Evolutionary conservation across 2,113 vertebrate species (phyloP).

Genomic region (Panthera leo): DNA sequence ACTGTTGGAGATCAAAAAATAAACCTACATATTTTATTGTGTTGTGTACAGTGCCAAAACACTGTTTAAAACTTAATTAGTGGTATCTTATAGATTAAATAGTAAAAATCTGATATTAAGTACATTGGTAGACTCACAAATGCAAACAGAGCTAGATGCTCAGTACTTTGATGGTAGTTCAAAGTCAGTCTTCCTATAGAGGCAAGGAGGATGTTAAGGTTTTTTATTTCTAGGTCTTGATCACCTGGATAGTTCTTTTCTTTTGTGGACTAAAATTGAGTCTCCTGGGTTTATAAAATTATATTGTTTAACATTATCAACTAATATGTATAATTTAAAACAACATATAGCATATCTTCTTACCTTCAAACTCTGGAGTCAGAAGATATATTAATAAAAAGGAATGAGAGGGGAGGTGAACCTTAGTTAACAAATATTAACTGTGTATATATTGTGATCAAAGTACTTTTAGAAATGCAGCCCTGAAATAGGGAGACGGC

Average conservation of each 20-base stretch:
- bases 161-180: not conserved
- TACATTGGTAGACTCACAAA: not conserved
- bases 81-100: not conserved
- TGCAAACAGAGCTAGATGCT: not conserved
- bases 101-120: not conserved
- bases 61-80: not conserved
- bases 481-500: not conserved
- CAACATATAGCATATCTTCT: not conserved
- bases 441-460: not conserved
- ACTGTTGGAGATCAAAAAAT: not conserved
- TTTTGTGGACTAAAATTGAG: not conserved
- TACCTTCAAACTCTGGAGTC: not conserved
- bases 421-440: not conserved
- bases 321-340: not conserved
- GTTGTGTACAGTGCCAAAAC: not conserved
- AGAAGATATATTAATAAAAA: not conserved
- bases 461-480: not conserved
- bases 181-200: not conserved
- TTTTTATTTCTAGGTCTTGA: not conserved
- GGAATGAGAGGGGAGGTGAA: accelerated
- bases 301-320: not conserved
- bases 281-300: not conserved
- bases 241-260: not conserved
- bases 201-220: not conserved
- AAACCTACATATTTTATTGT: not conserved